Percentiles rank a stretch among this genome's conserved stretches.
phyloP scores from a whole-genome alignment of 2,113 vertebrate species.

The Columba janthina region DNA sequence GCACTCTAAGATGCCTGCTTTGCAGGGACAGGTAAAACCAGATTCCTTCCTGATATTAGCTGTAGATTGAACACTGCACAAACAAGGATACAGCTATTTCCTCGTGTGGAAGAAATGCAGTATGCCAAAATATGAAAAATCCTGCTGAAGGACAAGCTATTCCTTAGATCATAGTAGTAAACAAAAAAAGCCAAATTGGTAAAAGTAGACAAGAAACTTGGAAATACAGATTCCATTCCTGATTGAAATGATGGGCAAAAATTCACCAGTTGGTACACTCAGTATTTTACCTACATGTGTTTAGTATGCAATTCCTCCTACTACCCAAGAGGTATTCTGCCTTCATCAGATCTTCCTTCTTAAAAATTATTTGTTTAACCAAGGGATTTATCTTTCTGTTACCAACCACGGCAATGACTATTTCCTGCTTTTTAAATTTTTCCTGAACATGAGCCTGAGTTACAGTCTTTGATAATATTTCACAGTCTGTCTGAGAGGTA shows the following conservation, averaged over 20 bases:
- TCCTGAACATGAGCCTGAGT: neutral
- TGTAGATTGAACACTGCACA: neutral
- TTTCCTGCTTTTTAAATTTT: neutral
- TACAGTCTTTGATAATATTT: neutral
- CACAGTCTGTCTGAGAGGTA: neutral
- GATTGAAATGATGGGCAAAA: neutral
- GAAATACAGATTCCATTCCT: neutral
- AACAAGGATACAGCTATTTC: neutral
- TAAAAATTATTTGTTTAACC: neutral
- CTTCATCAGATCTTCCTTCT: neutral
- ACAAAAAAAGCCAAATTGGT: neutral
- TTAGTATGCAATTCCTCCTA: neutral
- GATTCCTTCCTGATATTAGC: neutral
- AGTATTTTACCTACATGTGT: neutral
- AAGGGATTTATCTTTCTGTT: neutral
- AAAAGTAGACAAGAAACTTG: neutral
- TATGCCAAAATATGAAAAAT: neutral
- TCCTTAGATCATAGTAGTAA: neutral
- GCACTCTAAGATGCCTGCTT: neutral
- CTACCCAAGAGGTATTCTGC: neutral
- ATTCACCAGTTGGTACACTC: neutral
- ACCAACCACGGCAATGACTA: neutral
- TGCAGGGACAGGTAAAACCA: neutral
- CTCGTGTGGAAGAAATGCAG: neutral
- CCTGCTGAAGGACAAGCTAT: neutral